Base-by-base conservation (phyloP, 2,888 invertebrate genomes). In the Hermaeophaga mercurialis region DNA sequence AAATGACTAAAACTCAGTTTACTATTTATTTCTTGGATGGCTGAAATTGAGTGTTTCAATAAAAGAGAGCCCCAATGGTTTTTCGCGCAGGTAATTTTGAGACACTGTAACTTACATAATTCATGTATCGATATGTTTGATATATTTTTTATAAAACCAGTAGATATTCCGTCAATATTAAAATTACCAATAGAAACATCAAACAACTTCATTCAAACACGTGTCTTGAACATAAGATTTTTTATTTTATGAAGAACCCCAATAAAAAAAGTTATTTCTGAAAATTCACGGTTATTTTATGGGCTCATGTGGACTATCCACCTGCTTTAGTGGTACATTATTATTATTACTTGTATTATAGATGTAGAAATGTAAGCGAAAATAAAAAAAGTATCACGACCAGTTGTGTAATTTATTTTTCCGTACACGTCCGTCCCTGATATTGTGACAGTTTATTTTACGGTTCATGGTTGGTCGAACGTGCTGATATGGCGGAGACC, bases 381-480 rank as follows among this genome's bases (percentile, higher is more conserved):
- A 24, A 47, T 45, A 47, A 47, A 47, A 47, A 47, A 47, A 18
- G 19, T 46, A 34, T 34, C 22, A 34, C 9, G 46, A 33, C 33
- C 34, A 34, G 26, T 46, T 34, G 22, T 14, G 9, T 44, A n/a
- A 34, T 31, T 45, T 36, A 50, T 41, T 50, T 43, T 52, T 52
- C 50, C 44, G 6, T 43, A 24, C 41, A 44, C 48, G 56, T 43
- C 48, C 56, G 54, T 50, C 54, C 39, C 50, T 46, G 58, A 36
- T 53, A 45, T 38, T 49, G 54, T 56, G 55, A 47, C 50, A 52
- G 46, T 59, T 59, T 50, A 59, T 59, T 59, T 59, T 59, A 59
- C 58, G 50, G 54, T 47, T 36, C 52, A 34, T 36, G 50, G 43
- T 46, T 38, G 34, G 41, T 18, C 43, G 38, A 44, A 59, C 54